A percentile compares a stretch with the other conserved stretches of the same genome.
These are phyloP conservation scores for Bathybates hornii DNA, from an alignment of 2,113 vertebrate species.

Conservation along the genomic window DNA sequence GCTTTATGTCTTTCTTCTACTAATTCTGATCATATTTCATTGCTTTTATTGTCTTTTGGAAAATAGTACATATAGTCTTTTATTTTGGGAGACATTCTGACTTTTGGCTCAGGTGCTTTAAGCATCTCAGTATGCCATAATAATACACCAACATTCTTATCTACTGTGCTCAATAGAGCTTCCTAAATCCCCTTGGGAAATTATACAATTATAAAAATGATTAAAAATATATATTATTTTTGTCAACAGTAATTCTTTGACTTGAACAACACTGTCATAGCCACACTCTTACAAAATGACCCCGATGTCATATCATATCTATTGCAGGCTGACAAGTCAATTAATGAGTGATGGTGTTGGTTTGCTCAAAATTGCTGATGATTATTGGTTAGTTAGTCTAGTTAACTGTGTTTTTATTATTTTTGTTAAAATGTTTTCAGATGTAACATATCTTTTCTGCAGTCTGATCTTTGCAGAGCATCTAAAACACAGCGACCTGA, in stretches of 20 bases:
- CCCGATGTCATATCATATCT: not conserved
- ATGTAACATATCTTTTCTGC: not conserved
- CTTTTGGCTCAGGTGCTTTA: not conserved
- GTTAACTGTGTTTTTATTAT: not conserved
- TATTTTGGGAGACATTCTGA: not conserved
- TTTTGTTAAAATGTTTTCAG: not conserved
- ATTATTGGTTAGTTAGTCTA: not conserved
- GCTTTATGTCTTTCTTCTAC: not conserved
- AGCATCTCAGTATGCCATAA: not conserved
- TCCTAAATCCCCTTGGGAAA: accelerated
- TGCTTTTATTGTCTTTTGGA: not conserved
- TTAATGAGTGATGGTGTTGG: not conserved
- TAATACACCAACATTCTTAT: not conserved
- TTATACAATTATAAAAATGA: accelerated
- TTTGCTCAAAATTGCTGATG: not conserved
- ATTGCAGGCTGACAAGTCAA: not conserved
- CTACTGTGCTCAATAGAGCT: not conserved
- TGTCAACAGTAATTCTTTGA: accelerated
- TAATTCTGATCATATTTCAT: accelerated
- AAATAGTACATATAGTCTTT: not conserved
- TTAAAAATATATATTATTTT: not conserved
- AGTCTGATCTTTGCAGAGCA: not conserved
- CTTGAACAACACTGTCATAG: not conserved
- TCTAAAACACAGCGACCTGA: not conserved
- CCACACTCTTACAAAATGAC: not conserved